phyloP scores from a whole-genome alignment of 2,797 vertebrate species.

The Catostomus latipinnis region DNA sequence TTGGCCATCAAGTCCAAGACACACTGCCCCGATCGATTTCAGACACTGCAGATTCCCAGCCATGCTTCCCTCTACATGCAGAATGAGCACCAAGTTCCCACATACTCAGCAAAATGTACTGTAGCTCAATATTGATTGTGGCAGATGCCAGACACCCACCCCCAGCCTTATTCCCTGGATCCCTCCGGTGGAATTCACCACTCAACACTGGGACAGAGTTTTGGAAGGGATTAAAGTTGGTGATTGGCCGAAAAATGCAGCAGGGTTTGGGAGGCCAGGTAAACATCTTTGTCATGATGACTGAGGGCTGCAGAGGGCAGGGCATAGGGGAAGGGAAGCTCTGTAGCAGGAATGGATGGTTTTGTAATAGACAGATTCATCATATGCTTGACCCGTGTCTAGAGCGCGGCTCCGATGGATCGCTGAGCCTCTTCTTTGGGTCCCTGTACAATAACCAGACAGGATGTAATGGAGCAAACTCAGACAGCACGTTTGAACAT shows the following conservation, averaged over 20 bases:
- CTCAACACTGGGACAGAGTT: neutral
- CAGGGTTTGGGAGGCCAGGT: slow-evolving; percentile 27
- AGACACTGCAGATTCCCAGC: neutral
- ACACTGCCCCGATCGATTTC: neutral
- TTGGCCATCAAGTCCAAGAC: slow-evolving; percentile 20
- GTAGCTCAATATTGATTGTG: slow-evolving; percentile 43
- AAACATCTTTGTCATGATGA: slow-evolving; percentile 59
- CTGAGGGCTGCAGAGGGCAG: slow-evolving; percentile 21
- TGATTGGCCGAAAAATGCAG: neutral
- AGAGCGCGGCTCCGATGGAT: neutral
- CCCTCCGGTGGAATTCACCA: neutral
- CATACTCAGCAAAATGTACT: slow-evolving; percentile 40
- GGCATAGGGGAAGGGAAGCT: slow-evolving; percentile 2
- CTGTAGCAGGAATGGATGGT: slow-evolving; percentile 24
- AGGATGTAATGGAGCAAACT: slow-evolving; percentile 1
- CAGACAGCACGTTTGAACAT: neutral
- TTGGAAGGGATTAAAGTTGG: slow-evolving; percentile 12
- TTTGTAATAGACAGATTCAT: slow-evolving; percentile 48
- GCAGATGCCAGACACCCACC: slow-evolving; percentile 19
- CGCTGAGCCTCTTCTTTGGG: neutral
- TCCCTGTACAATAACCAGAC: neutral
- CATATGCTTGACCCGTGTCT: slow-evolving; percentile 10
- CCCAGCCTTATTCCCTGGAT: neutral
- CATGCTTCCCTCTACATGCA: neutral
- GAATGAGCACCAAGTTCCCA: neutral